Evolutionary conservation across 1,140 invertebrate genomes (phyloP), one percentile per base, ranked within the genome.

Genomic region (Orussus abietinus): DNA sequence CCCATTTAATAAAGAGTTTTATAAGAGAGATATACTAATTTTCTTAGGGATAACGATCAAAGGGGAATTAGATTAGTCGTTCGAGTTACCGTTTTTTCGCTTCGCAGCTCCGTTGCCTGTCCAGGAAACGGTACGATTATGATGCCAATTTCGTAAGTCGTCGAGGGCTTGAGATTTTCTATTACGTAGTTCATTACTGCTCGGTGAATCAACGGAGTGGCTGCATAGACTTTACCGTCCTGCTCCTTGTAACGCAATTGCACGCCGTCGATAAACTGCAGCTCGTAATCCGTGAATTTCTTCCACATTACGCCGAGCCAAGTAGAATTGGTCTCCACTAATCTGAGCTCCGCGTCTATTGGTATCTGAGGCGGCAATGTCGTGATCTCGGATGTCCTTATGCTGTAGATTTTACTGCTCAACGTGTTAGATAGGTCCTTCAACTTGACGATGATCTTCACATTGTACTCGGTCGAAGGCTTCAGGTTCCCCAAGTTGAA

Each of bases 251-350:
- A 91, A 37, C 81, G 69, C 9, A 87, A 52, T 47, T 84, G 82
- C 11, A 86, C 77, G 2, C 83, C 85, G 50, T 87, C 84, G 47
- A 86, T 82, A 47, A 83, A 82, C 37, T 85, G 82, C 44, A 90
- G 62, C 63, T 93, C 90, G 12, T 85, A 80, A 33, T 86, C 82
- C 1, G 77, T 77, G 47, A 94, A 88, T 56, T 85, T 85, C 49
- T 86, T 80, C 91, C 91, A 95, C 20, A 76, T 79, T 0, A 93
- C 74, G 33, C 82, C 81, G 2, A 86, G 80, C 64, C 83, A 86
- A 0, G 82, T 89, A 5, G 87, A 79, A 49, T 90, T 90, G 0
- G 86, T 80, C 43, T 89, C 81, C 5, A 78, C 76, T 0, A 86
- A 79, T 32, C 77, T 77, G 4, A 93, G 62, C 43, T 85, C 80